These are phyloP conservation scores for Heteromormyrus szaboi DNA, from an alignment of 2,797 vertebrate species.

Conservation along the genomic window DNA sequence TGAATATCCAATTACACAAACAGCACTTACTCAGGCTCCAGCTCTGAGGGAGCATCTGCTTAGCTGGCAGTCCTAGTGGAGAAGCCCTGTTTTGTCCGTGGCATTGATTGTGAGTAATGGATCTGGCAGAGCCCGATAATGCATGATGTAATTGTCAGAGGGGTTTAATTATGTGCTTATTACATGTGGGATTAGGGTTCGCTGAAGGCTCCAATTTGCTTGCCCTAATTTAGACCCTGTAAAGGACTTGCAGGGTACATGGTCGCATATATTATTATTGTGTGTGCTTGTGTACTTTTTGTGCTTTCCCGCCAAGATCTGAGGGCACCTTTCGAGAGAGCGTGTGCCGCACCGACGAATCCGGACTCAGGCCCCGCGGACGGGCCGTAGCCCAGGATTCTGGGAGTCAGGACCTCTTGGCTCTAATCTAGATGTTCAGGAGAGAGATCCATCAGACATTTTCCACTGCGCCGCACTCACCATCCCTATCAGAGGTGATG, in stretches of 20 bases:
- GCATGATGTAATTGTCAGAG: conserved; percentile 87
- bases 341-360: not conserved
- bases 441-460: conserved; percentile 51
- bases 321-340: conserved; percentile 13
- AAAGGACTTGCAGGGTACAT: conserved; percentile 14
- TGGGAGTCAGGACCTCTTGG: not conserved
- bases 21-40: conserved; percentile 61
- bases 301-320: not conserved
- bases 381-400: not conserved
- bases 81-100: conserved; percentile 60
- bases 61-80: conserved; percentile 33
- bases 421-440: conserved; percentile 31
- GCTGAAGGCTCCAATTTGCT: conserved; percentile 50
- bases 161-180: conserved; percentile 78
- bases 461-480: conserved; percentile 45
- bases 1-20: conserved; percentile 66
- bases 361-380: not conserved
- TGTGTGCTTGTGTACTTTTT: not conserved
- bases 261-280: conserved; percentile 14
- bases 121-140: conserved; percentile 74
- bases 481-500: conserved; percentile 58
- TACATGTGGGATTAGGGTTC: conserved; percentile 56
- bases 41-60: conserved; percentile 54
- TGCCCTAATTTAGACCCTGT: conserved; percentile 46
- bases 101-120: conserved; percentile 77